Conservation (phyloP, 2,113 vertebrate genomes). For the Delphinus delphis region DNA sequence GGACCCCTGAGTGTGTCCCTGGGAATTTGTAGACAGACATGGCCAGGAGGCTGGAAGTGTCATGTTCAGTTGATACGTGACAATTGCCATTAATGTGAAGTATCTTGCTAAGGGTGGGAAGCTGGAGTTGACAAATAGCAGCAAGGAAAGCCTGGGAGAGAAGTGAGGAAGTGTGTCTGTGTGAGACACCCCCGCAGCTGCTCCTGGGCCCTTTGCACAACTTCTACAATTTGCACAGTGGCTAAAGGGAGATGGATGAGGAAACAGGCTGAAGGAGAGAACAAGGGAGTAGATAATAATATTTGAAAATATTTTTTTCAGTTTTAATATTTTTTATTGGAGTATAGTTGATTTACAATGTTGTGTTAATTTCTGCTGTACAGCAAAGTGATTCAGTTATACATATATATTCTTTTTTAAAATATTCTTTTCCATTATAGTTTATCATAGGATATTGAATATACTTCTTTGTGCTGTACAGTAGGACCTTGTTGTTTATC, state of each 20-base stretch:
- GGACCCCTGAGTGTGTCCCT: neutral
- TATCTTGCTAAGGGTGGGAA: neutral
- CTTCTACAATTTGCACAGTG: fast-evolving
- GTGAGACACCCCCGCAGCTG: fast-evolving
- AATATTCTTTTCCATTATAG: too few species aligned
- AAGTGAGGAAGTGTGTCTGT: neutral
- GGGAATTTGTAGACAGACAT: neutral
- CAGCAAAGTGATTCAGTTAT: too few species aligned
- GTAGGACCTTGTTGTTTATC: too few species aligned
- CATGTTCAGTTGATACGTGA: neutral
- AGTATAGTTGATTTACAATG: neutral
- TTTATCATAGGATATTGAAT: too few species aligned
- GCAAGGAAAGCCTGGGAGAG: neutral
- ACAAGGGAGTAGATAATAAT: neutral
- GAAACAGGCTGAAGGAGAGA: neutral
- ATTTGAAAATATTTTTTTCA: neutral
- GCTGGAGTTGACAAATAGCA: neutral
- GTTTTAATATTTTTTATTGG: neutral
- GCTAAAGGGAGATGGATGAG: neutral
- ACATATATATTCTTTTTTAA: too few species aligned
- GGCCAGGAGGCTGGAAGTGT: neutral
- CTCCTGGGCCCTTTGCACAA: neutral
- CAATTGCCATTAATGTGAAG: neutral
- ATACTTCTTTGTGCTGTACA: too few species aligned
- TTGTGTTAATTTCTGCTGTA: too few species aligned